A percentile compares a stretch with the other conserved stretches of the same genome.
These are phyloP conservation scores for Dyspetes luteomarginatus DNA, from an alignment of 2,888 invertebrate species.

Conservation along the genomic window DNA sequence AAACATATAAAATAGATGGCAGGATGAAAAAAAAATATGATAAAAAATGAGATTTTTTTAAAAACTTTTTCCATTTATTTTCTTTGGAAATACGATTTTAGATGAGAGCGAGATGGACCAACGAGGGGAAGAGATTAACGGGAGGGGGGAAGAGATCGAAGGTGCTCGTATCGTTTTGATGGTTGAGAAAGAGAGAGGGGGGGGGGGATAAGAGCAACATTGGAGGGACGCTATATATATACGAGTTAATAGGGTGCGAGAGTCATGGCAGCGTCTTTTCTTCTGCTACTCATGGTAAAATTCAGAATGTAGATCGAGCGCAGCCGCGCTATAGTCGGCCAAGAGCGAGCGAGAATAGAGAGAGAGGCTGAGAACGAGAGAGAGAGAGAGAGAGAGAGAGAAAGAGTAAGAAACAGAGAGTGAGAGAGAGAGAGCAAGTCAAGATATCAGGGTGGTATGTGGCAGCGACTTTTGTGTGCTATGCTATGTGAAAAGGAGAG, in stretches of 20 bases:
- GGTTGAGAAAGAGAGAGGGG: conserved; percentile 35
- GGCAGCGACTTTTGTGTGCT: conserved; percentile 30
- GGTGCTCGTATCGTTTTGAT: conserved; percentile 9
- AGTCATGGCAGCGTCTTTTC: conserved; percentile 41
- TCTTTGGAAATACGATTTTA: not conserved
- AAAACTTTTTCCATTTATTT: not conserved
- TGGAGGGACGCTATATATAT: conserved; percentile 6
- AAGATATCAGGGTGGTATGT: conserved; percentile 44
- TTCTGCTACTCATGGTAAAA: conserved; percentile 52
- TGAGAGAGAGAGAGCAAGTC: conserved; percentile 35
- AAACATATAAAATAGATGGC: too few species aligned
- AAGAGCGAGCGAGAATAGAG: conserved; percentile 1
- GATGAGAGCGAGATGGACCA: conserved; percentile 26
- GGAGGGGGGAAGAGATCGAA: conserved; percentile 4
- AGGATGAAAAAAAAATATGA: not conserved
- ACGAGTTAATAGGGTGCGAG: conserved; percentile 4
- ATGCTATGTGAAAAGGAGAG: conserved; percentile 31
- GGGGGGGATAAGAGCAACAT: conserved; percentile 6
- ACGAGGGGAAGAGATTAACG: conserved; percentile 12
- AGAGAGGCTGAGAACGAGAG: conserved; percentile 9
- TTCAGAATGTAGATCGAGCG: conserved; percentile 47
- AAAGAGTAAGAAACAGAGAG: conserved; percentile 1
- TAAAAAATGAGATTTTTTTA: not conserved
- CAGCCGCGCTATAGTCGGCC: conserved; percentile 34
- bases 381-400: conserved; percentile 11